Evolutionary conservation across 1,140 invertebrate species (phyloP), one percentile per base, ranked within the genome.

Genomic region (Mylabris phalerata): DNA sequence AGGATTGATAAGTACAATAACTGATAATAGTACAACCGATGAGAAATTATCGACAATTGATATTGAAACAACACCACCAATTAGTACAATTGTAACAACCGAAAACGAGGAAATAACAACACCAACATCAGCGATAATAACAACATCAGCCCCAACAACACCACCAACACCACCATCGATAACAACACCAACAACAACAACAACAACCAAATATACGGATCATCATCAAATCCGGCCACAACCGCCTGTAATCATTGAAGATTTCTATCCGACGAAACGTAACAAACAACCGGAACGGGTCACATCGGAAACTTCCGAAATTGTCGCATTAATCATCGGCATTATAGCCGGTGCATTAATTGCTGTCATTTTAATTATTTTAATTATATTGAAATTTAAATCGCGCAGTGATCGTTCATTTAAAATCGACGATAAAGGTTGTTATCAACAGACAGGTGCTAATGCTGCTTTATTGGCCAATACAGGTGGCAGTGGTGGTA

Each of bases 281-380:
- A 69, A 62, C 79, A 75, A 59, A 75, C 75, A 49, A 79, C 80
- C 48, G 11, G 82, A 84, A 46, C 78, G 84, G 45, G 86, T 88
- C 67, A 85, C 80, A 39, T 85, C 85, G 1, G 85, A 87, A 62
- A 82, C 84, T 26, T 85, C 85, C 5, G 86, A 88, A 62, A 84
- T 83, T 63, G 84, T 84, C 0, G 87, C 83, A 3, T 78, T 93
- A 60, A 87, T 93, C 44, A 91, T 94, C 41, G 89, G 89, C 49
- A 93, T 96, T 59, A 92, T 95, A 55, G 92, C 92, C 1, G 92
- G 90, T 24, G 88, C 92, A 5, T 78, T 97, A 43, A 94, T 97
- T 67, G 90, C 91, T 25, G 88, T 97, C 57, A 88, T 98, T 9
- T 80, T 96, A 38, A 86, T 97, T 51, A 89, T 94, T 13, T 83